These are phyloP conservation scores for Parasteatoda lunata DNA, from an alignment of 2,888 invertebrate species.

Conservation along the genomic window DNA sequence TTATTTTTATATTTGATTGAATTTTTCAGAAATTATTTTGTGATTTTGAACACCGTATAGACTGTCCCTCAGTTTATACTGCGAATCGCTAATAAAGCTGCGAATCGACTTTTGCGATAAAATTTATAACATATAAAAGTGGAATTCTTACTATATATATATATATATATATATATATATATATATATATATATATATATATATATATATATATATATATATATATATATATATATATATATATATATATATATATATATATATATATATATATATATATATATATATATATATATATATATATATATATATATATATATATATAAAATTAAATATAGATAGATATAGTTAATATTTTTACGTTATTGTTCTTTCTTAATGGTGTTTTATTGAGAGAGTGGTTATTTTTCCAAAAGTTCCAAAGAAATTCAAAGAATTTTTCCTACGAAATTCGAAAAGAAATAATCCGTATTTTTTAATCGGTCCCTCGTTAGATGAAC, in stretches of 20 bases:
- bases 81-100: no score
- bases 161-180: constrained; percentile 17
- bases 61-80: no score
- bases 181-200: constrained; percentile 17
- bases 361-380: not conserved
- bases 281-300: constrained; percentile 5
- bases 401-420: not conserved
- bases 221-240: constrained; percentile 14
- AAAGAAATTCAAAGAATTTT: no score
- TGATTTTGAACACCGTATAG: no score
- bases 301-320: constrained; percentile 3
- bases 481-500: not conserved
- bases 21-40: no score
- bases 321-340: not conserved
- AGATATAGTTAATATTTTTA: no score
- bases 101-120: no score
- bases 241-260: constrained; percentile 5
- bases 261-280: constrained; percentile 5
- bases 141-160: not conserved
- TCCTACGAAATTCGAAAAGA: no score
- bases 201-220: constrained; percentile 17
- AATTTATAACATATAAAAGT: not conserved
- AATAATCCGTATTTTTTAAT: not conserved
- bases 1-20: no score
- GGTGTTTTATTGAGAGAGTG: not conserved